Conservation (phyloP, 2,113 vertebrate species). For the Pygoscelis adeliae region DNA sequence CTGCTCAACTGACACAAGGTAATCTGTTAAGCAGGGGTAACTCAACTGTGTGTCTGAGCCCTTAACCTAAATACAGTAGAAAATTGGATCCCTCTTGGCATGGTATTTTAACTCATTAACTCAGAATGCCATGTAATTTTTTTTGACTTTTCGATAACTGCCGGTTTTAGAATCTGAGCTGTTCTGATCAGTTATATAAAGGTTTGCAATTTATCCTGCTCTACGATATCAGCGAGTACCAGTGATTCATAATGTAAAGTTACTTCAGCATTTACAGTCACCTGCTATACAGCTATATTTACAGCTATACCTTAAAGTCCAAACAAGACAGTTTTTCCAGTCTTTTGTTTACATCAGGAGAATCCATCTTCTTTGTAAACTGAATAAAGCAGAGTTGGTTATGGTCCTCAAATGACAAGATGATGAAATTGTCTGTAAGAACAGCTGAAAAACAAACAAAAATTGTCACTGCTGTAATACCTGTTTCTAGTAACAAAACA, state of each 20-base stretch:
- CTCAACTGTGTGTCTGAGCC: neutral
- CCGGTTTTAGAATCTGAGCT: neutral
- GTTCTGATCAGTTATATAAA: neutral
- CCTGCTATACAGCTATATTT: neutral
- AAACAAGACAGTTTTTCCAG: constrained; percentile 88
- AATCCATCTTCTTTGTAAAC: constrained; percentile 85
- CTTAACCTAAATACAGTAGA: neutral
- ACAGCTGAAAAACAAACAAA: constrained; percentile 80
- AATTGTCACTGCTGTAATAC: constrained; percentile 12
- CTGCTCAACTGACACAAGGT: constrained; percentile 6
- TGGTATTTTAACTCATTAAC: neutral
- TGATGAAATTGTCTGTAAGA: constrained; percentile 88
- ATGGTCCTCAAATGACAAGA: constrained; percentile 90
- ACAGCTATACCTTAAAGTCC: constrained; percentile 85
- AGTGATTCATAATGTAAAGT: neutral
- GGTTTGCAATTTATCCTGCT: neutral
- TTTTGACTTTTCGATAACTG: neutral
- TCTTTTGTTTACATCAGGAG: constrained; percentile 77
- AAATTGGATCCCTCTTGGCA: neutral
- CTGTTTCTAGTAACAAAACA: constrained; percentile 8
- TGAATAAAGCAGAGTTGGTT: constrained; percentile 89
- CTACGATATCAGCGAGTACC: neutral
- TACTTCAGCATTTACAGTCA: neutral
- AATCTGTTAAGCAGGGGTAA: constrained; percentile 1
- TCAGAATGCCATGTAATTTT: neutral